phyloP scores from a whole-genome alignment of 2,888 invertebrate genomes.

The Sussaba pulchella region DNA sequence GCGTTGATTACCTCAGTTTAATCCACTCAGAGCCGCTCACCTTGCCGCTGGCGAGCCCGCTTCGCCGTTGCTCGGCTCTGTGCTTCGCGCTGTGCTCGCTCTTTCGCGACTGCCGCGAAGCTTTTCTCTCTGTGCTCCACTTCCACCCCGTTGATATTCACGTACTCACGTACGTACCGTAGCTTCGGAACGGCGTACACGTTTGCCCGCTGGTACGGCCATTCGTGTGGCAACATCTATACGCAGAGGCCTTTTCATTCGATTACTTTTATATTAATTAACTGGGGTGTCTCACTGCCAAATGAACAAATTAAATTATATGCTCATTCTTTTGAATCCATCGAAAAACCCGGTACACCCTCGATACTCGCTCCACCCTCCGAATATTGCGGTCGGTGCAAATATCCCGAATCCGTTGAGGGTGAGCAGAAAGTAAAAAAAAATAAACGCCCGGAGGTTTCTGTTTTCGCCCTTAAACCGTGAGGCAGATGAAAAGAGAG shows the following conservation, averaged over 20 bases:
- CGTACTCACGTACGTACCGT: not conserved
- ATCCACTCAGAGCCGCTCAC: constrained; percentile 80
- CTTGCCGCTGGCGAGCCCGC: constrained; percentile 74
- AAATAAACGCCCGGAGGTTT: too few relatives aligned
- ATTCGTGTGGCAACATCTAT: not conserved
- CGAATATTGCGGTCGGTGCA: constrained; percentile 39
- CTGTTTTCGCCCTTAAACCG: constrained; percentile 5
- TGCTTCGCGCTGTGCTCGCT: constrained; percentile 26
- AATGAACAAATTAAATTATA: constrained; percentile 79
- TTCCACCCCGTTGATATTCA: constrained; percentile 28
- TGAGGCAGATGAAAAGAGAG: constrained; percentile 1
- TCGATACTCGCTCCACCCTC: constrained; percentile 19
- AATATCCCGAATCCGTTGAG: constrained; percentile 3
- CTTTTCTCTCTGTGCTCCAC: constrained; percentile 40
- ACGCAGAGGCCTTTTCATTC: constrained; percentile 74
- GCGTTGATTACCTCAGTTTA: constrained; percentile 81
- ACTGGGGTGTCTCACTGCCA: constrained; percentile 72
- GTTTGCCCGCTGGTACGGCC: constrained; percentile 21
- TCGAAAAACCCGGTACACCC: constrained; percentile 45
- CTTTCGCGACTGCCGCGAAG: constrained; percentile 41
- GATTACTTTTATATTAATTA: constrained; percentile 81
- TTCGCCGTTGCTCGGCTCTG: constrained; percentile 40
- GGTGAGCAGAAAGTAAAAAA: constrained; percentile 8
- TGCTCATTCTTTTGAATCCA: constrained; percentile 68
- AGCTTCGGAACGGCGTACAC: not conserved